Evolutionary conservation across 2,797 vertebrate genomes (phyloP).

Genomic region (Mormyrus hasselquistii): DNA sequence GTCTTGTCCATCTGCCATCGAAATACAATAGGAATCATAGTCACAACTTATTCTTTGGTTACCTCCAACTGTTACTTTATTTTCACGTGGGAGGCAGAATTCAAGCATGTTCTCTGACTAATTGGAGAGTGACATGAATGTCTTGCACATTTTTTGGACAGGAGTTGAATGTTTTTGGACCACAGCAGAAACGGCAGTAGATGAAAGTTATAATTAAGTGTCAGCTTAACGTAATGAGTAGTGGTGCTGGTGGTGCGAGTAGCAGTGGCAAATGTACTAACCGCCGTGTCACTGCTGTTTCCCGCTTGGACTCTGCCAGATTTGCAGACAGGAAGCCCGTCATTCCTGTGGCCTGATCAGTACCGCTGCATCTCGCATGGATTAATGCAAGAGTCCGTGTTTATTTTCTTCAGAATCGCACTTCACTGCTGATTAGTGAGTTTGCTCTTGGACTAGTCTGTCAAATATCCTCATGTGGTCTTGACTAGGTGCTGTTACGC

Average conservation of each 20-base stretch:
- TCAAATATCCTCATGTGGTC: background rate
- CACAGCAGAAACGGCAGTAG: background rate
- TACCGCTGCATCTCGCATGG: background rate
- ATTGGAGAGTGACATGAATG: conserved; percentile 19
- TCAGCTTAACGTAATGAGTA: conserved; percentile 1
- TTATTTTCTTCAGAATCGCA: background rate
- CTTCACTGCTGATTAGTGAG: background rate
- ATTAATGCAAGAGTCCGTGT: background rate
- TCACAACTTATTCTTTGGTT: conserved; percentile 10
- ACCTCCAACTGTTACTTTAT: conserved; percentile 20
- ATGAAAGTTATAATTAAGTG: conserved; percentile 13
- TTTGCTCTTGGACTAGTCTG: background rate
- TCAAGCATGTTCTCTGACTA: conserved; percentile 25
- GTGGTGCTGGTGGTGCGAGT: background rate
- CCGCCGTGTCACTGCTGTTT: background rate
- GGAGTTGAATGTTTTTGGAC: conserved; percentile 16
- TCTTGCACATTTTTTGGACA: conserved; percentile 24
- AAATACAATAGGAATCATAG: conserved; percentile 1
- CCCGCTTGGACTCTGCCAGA: background rate
- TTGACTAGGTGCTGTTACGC: background rate
- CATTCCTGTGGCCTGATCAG: background rate
- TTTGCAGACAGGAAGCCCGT: background rate
- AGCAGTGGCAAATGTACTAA: background rate
- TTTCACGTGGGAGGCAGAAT: conserved; percentile 14
- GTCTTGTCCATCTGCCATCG: background rate